These are phyloP conservation scores for Callyntrura sp. DNA, from an alignment of 2,888 invertebrate genomes.

Conservation along the genomic window DNA sequence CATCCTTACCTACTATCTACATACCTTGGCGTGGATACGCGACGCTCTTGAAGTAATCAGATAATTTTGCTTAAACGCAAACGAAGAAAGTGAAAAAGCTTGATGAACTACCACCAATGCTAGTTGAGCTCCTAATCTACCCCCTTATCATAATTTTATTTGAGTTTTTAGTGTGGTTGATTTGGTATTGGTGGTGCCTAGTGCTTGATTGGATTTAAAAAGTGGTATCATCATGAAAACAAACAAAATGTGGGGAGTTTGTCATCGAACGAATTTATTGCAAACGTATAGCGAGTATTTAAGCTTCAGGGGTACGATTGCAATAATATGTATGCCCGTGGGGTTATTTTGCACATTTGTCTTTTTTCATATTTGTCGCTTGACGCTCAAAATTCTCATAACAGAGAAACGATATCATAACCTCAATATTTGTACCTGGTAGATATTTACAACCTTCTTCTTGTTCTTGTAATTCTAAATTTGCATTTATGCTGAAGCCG, in stretches of 20 bases:
- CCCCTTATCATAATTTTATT: neutral
- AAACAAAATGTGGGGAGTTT: neutral
- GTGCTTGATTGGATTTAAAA: neutral
- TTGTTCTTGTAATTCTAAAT: too few species aligned
- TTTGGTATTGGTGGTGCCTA: neutral
- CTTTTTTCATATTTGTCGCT: neutral
- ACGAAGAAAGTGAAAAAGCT: slow-evolving; percentile 5
- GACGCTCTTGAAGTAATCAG: neutral
- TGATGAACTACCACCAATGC: too few species aligned
- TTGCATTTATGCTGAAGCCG: too few species aligned
- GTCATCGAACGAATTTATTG: neutral
- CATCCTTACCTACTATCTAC: neutral
- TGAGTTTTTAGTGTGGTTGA: neutral
- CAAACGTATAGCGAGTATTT: neutral
- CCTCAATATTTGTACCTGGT: too few species aligned
- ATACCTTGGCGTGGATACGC: neutral
- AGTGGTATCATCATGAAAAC: neutral
- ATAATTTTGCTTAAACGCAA: neutral
- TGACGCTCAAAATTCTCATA: too few species aligned
- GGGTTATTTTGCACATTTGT: neutral
- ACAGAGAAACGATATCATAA: too few species aligned
- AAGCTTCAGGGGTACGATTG: neutral
- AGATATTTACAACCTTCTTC: too few species aligned
- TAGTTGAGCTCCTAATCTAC: too few species aligned
- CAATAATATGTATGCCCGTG: neutral